Base-by-base conservation (phyloP, 23 tunicate species). In the Oikopleura vanhoeffeni region DNA sequence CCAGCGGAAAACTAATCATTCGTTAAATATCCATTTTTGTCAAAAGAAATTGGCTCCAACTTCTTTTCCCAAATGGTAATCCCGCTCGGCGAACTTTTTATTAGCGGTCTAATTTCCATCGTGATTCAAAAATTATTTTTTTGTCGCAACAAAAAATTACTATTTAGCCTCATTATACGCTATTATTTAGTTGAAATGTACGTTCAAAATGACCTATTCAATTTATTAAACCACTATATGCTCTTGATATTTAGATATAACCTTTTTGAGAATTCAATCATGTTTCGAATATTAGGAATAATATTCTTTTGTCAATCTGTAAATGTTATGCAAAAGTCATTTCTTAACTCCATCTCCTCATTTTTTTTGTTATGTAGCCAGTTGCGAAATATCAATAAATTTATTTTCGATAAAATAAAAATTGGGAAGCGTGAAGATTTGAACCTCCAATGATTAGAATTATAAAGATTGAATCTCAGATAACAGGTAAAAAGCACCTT, bases 151-250 rank as follows among this genome's bases (percentile, higher is more conserved):
- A 49, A 49, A 49, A 49, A 49, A 49, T 13, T 49, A 49, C 18
- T 49, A 49, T 49, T 49, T 49, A 49, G 64, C 64, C 64, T 49
- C 64, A 49, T 49, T 49, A 49, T 49, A 49, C 64, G 64, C 64
- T 49, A 49, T 8, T 8, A 8, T 49, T 49, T 13, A 49, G 24
- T 49, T 24, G 64, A 49, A 49, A 49, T 49, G 64, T 49, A 49
- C n/a, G n/a, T n/a, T n/a, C n/a, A 49, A 49, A 8, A 24, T 49
- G 64, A 49, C 64, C 64, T 49, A 49, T 49, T 24, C 18, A 49
- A 49, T 49, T 49, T 49, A 49, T 8, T 49, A 49, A 49, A 49
- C 64, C 24, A 49, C 64, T 49, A 49, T 24, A 49, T 49, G 18
- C 24, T 49, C 64, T 49, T 49, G 64, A 49, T 49, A 49, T 49